phyloP scores from a whole-genome alignment of 2,797 vertebrate genomes.

The Rachycentron canadum region DNA sequence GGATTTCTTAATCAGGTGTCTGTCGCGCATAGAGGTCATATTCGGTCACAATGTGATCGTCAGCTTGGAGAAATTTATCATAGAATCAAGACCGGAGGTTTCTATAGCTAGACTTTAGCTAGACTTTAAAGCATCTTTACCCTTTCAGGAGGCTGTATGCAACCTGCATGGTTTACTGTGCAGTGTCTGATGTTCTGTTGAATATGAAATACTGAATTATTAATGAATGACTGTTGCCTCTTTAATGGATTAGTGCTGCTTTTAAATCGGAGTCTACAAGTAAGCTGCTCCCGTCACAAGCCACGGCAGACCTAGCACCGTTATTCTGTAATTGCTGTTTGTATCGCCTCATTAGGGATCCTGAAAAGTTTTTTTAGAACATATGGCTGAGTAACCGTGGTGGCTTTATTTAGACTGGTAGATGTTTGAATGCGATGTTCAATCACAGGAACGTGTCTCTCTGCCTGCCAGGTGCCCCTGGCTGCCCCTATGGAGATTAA shows the following conservation, averaged over 20 bases:
- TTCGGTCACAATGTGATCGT: neutral
- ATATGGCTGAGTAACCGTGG: conserved; percentile 41
- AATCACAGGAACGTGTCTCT: conserved; percentile 46
- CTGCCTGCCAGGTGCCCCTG: conserved; percentile 37
- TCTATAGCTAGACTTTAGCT: too few relatives aligned
- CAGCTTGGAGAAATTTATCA: neutral
- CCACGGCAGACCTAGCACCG: conserved; percentile 1
- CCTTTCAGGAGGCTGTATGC: conserved; percentile 1
- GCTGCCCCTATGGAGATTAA: conserved; percentile 56
- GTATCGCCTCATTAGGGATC: conserved; percentile 52
- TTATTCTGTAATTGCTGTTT: conserved; percentile 53
- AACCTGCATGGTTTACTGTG: conserved; percentile 14
- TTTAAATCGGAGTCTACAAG: conserved; percentile 40
- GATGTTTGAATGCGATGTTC: conserved; percentile 54
- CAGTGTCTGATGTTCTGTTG: conserved; percentile 7
- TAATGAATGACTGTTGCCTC: conserved; percentile 30
- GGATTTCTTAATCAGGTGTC: neutral
- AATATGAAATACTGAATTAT: conserved; percentile 50
- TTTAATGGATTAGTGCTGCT: conserved; percentile 46
- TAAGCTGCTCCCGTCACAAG: conserved; percentile 21
- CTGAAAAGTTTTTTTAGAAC: conserved; percentile 37
- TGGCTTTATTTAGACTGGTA: conserved; percentile 55
- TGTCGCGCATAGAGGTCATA: neutral
- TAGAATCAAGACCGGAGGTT: neutral
- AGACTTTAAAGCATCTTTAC: neutral